Evolutionary conservation across 2,797 vertebrate genomes (phyloP).

Genomic region (Pyrocephalus nanus): DNA sequence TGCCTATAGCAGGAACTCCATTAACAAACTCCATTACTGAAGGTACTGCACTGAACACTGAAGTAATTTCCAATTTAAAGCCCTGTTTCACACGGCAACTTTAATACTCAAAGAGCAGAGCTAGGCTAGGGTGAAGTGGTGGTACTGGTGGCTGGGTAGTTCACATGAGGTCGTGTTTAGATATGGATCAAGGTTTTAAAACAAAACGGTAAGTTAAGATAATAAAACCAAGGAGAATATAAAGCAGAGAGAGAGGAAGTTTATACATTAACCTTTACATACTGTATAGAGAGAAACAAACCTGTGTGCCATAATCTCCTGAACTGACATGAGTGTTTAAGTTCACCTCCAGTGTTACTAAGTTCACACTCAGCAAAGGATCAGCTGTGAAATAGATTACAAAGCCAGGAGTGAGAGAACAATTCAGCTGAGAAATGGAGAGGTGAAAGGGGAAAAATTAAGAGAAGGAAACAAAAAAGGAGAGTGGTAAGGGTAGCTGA

Average conservation of each 20-base stretch:
- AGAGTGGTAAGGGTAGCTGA: not conserved
- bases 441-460: constrained; percentile 14
- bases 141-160: not conserved
- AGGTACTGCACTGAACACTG: not conserved
- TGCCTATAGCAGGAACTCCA: constrained; percentile 22
- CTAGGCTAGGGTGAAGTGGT: not conserved
- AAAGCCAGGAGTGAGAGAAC: constrained; percentile 8
- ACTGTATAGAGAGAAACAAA: not conserved
- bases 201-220: not conserved
- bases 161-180: constrained; percentile 43
- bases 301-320: not conserved
- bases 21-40: not conserved
- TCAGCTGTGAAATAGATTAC: constrained; percentile 27
- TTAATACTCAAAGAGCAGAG: not conserved
- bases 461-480: constrained; percentile 3
- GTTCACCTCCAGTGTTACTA: constrained; percentile 7
- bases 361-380: not conserved
- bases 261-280: constrained; percentile 15
- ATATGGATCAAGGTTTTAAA: constrained; percentile 27
- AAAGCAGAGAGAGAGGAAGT: constrained; percentile 20
- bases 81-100: not conserved
- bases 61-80: not conserved
- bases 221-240: not conserved
- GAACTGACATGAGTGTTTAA: not conserved
- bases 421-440: constrained; percentile 11